These are phyloP conservation scores for Leucophora obtusa DNA, from an alignment of 2,888 invertebrate genomes.

Conservation along the genomic window DNA sequence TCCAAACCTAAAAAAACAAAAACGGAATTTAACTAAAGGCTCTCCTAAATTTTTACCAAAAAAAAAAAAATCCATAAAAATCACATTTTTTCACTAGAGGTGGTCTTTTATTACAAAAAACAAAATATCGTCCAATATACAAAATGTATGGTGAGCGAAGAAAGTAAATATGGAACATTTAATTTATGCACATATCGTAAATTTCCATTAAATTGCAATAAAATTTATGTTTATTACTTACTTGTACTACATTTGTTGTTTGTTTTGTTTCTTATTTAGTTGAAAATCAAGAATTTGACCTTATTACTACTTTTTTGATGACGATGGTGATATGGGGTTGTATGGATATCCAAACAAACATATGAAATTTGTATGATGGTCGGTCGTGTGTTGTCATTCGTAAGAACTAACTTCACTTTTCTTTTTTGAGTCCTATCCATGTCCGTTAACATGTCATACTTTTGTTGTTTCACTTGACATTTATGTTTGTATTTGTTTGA, in stretches of 20 bases:
- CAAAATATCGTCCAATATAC: neutral
- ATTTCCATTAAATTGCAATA: slow-evolving; percentile 68
- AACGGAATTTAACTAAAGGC: slow-evolving; percentile 8
- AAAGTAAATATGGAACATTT: slow-evolving; percentile 25
- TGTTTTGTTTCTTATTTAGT: slow-evolving; percentile 8
- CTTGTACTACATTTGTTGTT: neutral
- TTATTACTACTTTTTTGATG: slow-evolving; percentile 7
- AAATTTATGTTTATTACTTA: slow-evolving; percentile 46
- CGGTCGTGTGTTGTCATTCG: neutral
- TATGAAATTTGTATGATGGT: neutral
- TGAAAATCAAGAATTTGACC: slow-evolving; percentile 23
- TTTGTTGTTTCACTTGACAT: slow-evolving; percentile 41
- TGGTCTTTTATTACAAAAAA: slow-evolving; percentile 11
- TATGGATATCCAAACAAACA: neutral
- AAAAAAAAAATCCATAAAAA: slow-evolving; percentile 49
- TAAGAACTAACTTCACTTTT: neutral
- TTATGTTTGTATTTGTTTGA: slow-evolving; percentile 47
- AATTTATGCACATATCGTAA: slow-evolving; percentile 58
- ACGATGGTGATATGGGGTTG: neutral
- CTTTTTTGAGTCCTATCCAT: slow-evolving; percentile 4
- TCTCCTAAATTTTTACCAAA: slow-evolving; percentile 27
- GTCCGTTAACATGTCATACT: slow-evolving; percentile 30
- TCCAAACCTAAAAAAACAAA: slow-evolving; percentile 1
- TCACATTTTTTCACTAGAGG: slow-evolving; percentile 46
- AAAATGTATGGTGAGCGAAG: neutral